A percentile compares a stretch with the other conserved stretches of the same genome.
These are phyloP conservation scores for Noctua comes DNA, from an alignment of 2,888 invertebrate genomes.

Conservation along the genomic window DNA sequence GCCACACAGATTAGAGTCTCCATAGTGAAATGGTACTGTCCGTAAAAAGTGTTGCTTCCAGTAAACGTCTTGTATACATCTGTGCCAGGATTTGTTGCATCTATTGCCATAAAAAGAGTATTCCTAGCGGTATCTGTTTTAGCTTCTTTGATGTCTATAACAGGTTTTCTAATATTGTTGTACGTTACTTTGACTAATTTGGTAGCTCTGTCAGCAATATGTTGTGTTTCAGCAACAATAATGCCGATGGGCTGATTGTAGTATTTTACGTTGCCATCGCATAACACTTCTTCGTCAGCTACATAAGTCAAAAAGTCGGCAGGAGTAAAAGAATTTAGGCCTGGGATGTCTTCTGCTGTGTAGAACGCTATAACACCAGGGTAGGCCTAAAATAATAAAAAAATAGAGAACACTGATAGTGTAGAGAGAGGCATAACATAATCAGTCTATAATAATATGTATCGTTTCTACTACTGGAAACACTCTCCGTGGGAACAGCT, in stretches of 20 bases:
- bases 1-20: constrained; percentile 92
- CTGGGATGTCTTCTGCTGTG: constrained; percentile 92
- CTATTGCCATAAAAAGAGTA: not conserved
- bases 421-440: not conserved
- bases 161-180: constrained; percentile 71
- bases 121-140: constrained; percentile 27
- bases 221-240: constrained; percentile 90
- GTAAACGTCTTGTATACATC: constrained; percentile 40
- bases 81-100: constrained; percentile 42
- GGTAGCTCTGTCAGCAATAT: constrained; percentile 89
- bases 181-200: constrained; percentile 89
- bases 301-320: constrained; percentile 48
- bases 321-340: constrained; percentile 90
- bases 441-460: not conserved
- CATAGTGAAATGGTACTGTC: constrained; percentile 93
- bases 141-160: constrained; percentile 40
- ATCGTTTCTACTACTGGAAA: not conserved
- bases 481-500: not conserved
- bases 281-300: constrained; percentile 77
- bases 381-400: constrained; percentile 60
- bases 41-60: constrained; percentile 79
- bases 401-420: not conserved
- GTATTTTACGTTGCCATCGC: constrained; percentile 70
- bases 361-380: constrained; percentile 92
- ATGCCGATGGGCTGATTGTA: constrained; percentile 75